Base-by-base conservation (phyloP, 2,888 invertebrate genomes). In the Galerucella calmariensis region DNA sequence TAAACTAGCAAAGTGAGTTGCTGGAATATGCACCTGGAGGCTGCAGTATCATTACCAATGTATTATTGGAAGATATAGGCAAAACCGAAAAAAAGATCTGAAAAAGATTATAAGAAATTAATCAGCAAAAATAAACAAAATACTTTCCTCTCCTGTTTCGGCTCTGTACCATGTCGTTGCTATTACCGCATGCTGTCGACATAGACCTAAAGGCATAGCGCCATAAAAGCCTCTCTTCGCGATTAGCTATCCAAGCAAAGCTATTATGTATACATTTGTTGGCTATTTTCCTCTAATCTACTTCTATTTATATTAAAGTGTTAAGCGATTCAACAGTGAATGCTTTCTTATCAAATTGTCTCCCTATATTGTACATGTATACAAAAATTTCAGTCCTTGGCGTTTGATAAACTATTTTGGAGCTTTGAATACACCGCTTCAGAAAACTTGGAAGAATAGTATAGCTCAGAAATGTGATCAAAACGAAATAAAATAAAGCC, bases 251-350 rank as follows among this genome's bases (percentile, higher is more conserved):
- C 53, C 65, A 71, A 44, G 65, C 65, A 65, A 65, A 65, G 71
- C 71, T 56, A 71, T 71, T 71, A 53, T 71, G 71, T 71, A 71
- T 66, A 71, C 58, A 58, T 71, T 56, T 66, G 71, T 27, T 56
- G 65, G 71, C 65, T 65, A 65, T 71, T 70, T 70, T 53, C 6
- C 65, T 66, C 71, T 71, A 71, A 71, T 71, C 71, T 71, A 71
- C 65, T 71, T 58, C 46, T 65, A 71, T 71, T 71, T 71, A 71
- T 65, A 71, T 71, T 71, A 71, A 46, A 71, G 71, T 65, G 71
- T 71, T 71, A 71, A 71, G 65, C 71, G 71, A 71, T 71, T 71
- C 65, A 71, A 65, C 58, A 65, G 44, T 71, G 46, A 71, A 71
- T 65, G 71, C 59, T 46, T 66, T 71, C 71, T 71, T 71, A 66